Evolutionary conservation across 2,888 invertebrate species (phyloP).

Genomic region (Leucophenga montana): DNA sequence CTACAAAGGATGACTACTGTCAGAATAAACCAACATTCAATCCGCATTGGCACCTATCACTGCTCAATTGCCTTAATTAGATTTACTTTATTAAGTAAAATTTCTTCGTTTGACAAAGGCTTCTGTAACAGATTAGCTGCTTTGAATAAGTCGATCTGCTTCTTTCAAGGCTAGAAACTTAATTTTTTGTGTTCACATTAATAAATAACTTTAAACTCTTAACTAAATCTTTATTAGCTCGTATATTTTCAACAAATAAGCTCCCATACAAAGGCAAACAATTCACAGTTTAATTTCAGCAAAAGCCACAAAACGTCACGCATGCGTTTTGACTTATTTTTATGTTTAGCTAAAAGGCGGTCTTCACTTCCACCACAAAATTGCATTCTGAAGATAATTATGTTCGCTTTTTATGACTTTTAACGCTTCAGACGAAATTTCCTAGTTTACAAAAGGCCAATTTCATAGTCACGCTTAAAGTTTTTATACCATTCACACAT

Average conservation of each 20-base stretch:
- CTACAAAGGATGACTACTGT: no score
- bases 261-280: neutral
- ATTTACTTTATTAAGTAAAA: no score
- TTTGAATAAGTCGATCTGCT: no score
- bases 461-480: neutral
- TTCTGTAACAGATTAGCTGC: no score
- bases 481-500: no score
- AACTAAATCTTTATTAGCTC: neutral
- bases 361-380: conserved; percentile 6
- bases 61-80: no score
- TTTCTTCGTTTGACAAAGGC: no score
- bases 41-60: no score
- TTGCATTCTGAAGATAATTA: neutral
- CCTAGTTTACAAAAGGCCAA: neutral
- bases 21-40: no score
- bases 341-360: neutral
- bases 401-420: conserved; percentile 16
- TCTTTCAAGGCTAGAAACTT: no score
- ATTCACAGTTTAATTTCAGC: neutral
- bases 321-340: neutral
- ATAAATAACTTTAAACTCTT: no score
- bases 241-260: conserved; percentile 18
- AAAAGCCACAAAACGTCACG: conserved; percentile 21
- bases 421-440: neutral
- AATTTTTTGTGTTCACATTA: no score